Base-by-base conservation (phyloP, 2,113 vertebrate genomes). In the Echinops telfairi region DNA sequence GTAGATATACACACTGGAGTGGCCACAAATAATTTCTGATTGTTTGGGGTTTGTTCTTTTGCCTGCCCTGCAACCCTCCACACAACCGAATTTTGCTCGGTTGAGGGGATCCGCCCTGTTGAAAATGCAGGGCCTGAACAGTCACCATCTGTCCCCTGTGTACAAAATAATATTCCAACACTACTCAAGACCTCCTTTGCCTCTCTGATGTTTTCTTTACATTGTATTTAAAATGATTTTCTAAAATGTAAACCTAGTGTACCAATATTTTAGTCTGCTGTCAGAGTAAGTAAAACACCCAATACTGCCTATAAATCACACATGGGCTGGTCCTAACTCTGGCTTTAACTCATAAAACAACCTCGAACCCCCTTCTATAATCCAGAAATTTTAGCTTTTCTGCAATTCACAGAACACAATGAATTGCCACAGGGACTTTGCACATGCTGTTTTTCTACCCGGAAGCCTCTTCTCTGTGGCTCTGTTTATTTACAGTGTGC, bases 401-500 rank as follows among this genome's bases (percentile, higher is more conserved):
- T 71, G 9, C 38, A 77, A 77, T 57, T 77, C 43, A 79, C 0
- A 53, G 47, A 92, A 38, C 47, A 53, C 17, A n/a, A 43, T 17
- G n/a, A 36, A 62, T 53, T 53, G 47, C 47, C 47, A 33, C 10
- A 47, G 71, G 64, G 70, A 70, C 64, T 43, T 84, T 83, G 27
- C 1, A 66, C 29, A n/a, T 85, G 31, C 38, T 53, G 0, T 47
- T 70, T 1, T 78, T 58, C 78, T 60, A 58, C 43, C 64, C 87
- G 25, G 38, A 92, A 88, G 43, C 31, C 47, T 73, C 31, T 84
- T 58, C 53, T 82, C 15, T 86, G 58, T 58, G 88, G 79, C 22
- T 90, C 73, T 66, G 80, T 20, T 91, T 89, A 89, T 40, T 77
- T 89, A 78, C 86, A 96, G 16, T 16, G 31, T 81, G 43, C 85